phyloP scores from a whole-genome alignment of 2,888 invertebrate genomes.

The Chironomus tentans region DNA sequence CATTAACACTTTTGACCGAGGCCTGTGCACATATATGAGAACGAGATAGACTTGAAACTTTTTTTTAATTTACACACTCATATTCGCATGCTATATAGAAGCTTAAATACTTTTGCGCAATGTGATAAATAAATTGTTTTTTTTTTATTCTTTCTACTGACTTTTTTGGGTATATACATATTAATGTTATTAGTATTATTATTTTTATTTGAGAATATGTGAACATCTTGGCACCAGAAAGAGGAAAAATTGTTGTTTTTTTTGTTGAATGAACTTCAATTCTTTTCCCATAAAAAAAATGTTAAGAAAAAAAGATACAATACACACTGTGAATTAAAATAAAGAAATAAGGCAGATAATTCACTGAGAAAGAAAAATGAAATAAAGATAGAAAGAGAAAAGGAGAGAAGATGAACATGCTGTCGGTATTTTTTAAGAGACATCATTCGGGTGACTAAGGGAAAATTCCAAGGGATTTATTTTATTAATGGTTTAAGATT shows the following conservation, averaged over 20 bases:
- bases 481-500: no score
- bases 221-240: conserved; percentile 20
- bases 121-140: conserved; percentile 1
- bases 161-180: neutral
- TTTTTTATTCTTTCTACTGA: neutral
- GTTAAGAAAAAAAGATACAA: neutral
- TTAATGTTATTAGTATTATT: neutral
- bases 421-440: neutral
- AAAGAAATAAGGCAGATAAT: conserved; percentile 22
- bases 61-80: no score
- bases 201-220: neutral
- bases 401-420: no score
- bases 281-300: conserved; percentile 1
- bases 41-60: no score
- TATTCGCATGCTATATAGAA: neutral
- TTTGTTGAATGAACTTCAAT: neutral
- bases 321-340: conserved; percentile 19
- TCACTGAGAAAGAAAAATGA: neutral
- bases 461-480: no score
- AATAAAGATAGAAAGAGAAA: neutral
- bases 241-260: neutral
- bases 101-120: neutral
- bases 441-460: neutral
- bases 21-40: no score
- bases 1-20: neutral